These are phyloP conservation scores for Apamea anceps DNA, from an alignment of 2,888 invertebrate genomes.

Conservation along the genomic window DNA sequence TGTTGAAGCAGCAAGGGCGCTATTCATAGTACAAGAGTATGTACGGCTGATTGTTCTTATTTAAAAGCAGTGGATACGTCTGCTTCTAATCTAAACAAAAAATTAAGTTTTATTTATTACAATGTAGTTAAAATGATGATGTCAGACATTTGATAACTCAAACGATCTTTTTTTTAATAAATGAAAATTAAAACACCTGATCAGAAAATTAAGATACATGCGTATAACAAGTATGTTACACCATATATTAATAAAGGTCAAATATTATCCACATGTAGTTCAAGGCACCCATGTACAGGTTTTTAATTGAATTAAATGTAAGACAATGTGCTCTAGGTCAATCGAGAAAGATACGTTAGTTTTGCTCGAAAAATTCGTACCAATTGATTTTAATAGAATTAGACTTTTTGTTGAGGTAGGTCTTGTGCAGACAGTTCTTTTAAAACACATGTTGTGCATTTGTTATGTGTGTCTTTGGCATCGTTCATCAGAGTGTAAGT, in stretches of 20 bases:
- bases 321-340: constrained; percentile 62
- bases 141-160: background rate
- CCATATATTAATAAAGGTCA: constrained; percentile 51
- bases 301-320: constrained; percentile 58
- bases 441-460: background rate
- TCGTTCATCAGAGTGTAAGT: too few relatives aligned
- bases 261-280: constrained; percentile 60
- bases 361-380: constrained; percentile 51
- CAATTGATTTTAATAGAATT: constrained; percentile 24
- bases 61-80: background rate
- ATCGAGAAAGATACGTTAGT: constrained; percentile 34
- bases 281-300: constrained; percentile 62
- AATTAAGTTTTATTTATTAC: background rate
- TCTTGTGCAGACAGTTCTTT: background rate
- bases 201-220: background rate
- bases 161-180: background rate
- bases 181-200: background rate
- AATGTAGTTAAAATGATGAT: background rate
- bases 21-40: background rate
- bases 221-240: constrained; percentile 9
- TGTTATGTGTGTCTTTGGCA: background rate
- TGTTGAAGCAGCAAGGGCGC: background rate
- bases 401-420: constrained; percentile 1
- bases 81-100: background rate
- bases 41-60: background rate